Evolutionary conservation across 2,888 invertebrate genomes (phyloP), one percentile per base, ranked within the genome.

Genomic region (Agriopis marginaria): DNA sequence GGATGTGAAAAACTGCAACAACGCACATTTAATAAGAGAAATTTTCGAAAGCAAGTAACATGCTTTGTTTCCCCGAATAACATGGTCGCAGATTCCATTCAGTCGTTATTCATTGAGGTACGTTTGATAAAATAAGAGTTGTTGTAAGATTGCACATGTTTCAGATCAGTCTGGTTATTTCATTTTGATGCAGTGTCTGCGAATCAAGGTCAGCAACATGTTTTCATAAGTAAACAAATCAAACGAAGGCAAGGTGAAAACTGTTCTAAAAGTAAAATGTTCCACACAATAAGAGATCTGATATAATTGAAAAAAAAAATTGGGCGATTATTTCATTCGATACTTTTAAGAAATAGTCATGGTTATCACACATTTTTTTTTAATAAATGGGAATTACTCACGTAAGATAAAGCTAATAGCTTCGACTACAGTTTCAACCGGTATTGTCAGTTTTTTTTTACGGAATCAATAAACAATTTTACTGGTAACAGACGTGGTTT

Each of bases 21-120:
- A 71, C 72, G 71, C 73, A 63, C 60, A 54, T 63, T 54, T 63
- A 72, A 72, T 63, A 68, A 62, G 75, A 73, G 75, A 81, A 78
- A 81, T 74, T 73, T 66, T 72, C 40, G 49, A 66, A 68, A 66
- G 66, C 66, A 66, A 51, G 56, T 23, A 42, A 64, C 70, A 68
- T 68, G 71, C 63, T 73, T 59, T 63, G 76, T 72, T 71, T 72
- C 75, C 54, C 60, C 45, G 59, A 65, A 68, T 44, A 63, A 56
- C 54, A n/a, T 45, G 55, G 61, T 64, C 56, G 59, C 23, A 63
- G 50, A 61, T 51, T 64, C 55, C 60, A 55, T 63, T 68, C 53
- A 56, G 7, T 51, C 32, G 56, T 44, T 53, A 17, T 60, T 54
- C 45, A 54, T 60, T 60, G 47, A 60, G 12, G 39, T 17, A 6